Percentiles rank a stretch among this genome's conserved stretches.
phyloP scores from a whole-genome alignment of 2,888 invertebrate genomes.

The Rhagonycha lutea region DNA sequence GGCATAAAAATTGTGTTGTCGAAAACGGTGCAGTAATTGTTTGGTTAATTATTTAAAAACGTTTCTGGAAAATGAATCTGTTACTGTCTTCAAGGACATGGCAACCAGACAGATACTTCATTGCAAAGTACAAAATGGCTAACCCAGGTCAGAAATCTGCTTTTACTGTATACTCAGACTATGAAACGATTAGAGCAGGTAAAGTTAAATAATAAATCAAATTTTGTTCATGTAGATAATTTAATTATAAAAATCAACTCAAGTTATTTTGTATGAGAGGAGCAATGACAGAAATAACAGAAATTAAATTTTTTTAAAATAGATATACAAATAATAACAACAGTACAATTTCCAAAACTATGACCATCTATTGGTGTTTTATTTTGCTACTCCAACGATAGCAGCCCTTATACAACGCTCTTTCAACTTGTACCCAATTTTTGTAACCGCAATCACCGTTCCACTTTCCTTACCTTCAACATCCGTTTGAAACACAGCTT shows the following conservation, averaged over 20 bases:
- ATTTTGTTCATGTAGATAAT: not conserved
- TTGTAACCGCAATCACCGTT: slow-evolving; percentile 89
- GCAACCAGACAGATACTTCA: too few relatives aligned
- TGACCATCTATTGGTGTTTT: slow-evolving; percentile 32
- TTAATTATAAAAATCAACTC: not conserved
- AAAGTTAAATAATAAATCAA: too few relatives aligned
- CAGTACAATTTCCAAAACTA: not conserved
- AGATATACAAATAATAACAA: not conserved
- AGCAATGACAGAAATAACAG: not conserved
- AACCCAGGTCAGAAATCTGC: too few relatives aligned
- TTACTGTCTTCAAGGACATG: too few relatives aligned
- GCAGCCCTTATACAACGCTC: slow-evolving; percentile 95
- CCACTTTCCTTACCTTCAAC: slow-evolving; percentile 82
- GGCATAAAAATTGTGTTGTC: too few relatives aligned
- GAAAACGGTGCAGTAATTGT: too few relatives aligned
- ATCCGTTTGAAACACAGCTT: slow-evolving; percentile 89
- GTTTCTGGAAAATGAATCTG: too few relatives aligned
- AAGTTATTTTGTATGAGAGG: not conserved
- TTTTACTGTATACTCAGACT: too few relatives aligned
- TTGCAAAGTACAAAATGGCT: too few relatives aligned
- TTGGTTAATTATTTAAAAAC: too few relatives aligned
- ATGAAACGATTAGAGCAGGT: too few relatives aligned
- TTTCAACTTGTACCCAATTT: slow-evolving; percentile 93
- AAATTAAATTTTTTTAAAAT: not conserved
- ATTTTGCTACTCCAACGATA: slow-evolving; percentile 92